These are phyloP conservation scores for Catharus fuscescens DNA, from an alignment of 2,113 vertebrate genomes.

Conservation along the genomic window DNA sequence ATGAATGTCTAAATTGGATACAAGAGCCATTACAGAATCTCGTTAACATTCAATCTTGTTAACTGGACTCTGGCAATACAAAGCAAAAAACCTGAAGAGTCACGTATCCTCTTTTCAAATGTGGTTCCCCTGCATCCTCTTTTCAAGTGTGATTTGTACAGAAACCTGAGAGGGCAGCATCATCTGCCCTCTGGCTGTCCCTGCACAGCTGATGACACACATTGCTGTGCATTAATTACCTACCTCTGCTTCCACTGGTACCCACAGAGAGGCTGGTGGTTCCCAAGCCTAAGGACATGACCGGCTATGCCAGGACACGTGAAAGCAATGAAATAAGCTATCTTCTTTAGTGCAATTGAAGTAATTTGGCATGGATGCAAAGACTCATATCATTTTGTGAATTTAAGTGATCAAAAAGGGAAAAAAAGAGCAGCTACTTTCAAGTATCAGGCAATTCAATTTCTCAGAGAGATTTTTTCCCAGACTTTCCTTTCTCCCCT, in stretches of 20 bases:
- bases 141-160: background rate
- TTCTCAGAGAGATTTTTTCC: background rate
- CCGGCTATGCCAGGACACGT: background rate
- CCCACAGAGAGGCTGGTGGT: rapidly evolving
- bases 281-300: background rate
- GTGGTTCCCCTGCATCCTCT: background rate
- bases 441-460: background rate
- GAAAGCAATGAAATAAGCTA: background rate
- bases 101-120: background rate
- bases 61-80: background rate
- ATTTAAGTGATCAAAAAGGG: background rate
- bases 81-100: background rate
- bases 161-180: background rate
- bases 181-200: background rate
- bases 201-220: background rate
- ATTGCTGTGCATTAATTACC: background rate
- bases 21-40: constrained; percentile 9
- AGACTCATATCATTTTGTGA: background rate
- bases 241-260: background rate
- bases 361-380: background rate
- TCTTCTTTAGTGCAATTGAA: background rate
- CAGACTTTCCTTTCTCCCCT: background rate
- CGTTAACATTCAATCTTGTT: constrained; percentile 22
- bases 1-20: constrained; percentile 48
- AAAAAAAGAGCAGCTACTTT: background rate